Base-by-base conservation (phyloP, 2,113 vertebrate genomes). In the Protobothrops flavoviridis region DNA sequence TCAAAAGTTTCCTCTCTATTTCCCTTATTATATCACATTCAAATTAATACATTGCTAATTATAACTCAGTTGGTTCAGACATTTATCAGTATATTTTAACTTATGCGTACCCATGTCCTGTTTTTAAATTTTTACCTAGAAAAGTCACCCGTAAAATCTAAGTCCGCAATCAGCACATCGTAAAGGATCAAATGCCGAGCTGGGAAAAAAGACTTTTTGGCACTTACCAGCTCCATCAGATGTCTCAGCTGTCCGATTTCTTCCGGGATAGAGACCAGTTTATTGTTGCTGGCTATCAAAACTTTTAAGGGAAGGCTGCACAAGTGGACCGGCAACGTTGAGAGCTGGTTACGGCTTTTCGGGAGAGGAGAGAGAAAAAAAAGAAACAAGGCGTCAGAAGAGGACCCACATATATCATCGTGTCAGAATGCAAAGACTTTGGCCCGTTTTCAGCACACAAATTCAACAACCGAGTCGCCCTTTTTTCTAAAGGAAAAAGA, bases 261-360 rank as follows among this genome's bases (percentile, higher is more conserved):
- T 95, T 99, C 99, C 8, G 99, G 99, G 95, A 99, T 98, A 45
- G 98, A 99, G 85, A 99, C 98, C 96, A 99, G 97, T 93, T 99
- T 99, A 97, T 99, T 99, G 98, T 99, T 99, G 96, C 99, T 99
- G 10, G 98, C 99, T 94, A 99, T 99, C 97, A 99, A 97, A 88
- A 99, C 99, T 97, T 99, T 99, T 90, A 99, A 96, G 12, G 99
- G 99, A 1, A 99, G 98, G 93, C 95, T 98, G 97, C 99, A 99
- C 93, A 99, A 95, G 24, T 99, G 98, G 5, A 97, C 97, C 0
- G 99, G 99, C 90, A 99, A 98, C 2, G 98, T 98, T 21, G 99
- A 98, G 94, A 99, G 98, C 93, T 99, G 99, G 96, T 99, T 99
- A 87, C 99, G 99, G 97, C 99, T 99, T 97, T 94, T 97, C 56